Percentiles rank a stretch among this genome's conserved stretches.
Evolutionary conservation across 1,140 invertebrate genomes (phyloP).

Genomic region (Aphidius ervi): DNA sequence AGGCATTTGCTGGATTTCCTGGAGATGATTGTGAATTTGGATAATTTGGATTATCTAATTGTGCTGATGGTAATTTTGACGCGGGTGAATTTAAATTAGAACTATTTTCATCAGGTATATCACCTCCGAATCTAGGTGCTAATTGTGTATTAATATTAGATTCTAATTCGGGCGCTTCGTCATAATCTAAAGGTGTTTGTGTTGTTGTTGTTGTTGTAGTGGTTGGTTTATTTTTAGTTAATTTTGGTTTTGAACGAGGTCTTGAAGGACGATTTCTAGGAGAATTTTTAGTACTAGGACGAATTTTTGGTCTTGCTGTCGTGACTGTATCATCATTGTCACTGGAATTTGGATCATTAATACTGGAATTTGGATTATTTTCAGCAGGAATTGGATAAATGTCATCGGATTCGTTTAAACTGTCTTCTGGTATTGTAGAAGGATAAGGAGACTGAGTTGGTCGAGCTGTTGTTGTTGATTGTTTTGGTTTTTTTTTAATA

Average conservation of each 20-base stretch:
- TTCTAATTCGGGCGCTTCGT: neutral
- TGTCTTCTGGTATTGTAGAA: neutral
- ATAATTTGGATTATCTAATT: neutral
- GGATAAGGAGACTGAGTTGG: too few relatives aligned
- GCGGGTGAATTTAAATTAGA: conserved; percentile 1
- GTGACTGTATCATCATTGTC: neutral
- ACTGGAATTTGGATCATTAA: neutral
- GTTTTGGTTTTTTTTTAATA: neutral
- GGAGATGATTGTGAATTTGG: neutral
- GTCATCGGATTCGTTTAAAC: neutral
- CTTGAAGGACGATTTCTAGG: neutral
- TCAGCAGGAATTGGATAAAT: neutral
- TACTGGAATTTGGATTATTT: neutral
- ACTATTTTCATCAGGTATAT: neutral
- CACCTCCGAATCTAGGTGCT: neutral
- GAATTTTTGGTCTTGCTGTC: neutral
- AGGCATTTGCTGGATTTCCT: conserved; percentile 12
- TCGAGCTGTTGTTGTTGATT: neutral
- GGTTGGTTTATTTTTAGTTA: neutral
- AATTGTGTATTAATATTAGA: neutral
- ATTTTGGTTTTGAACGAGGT: neutral
- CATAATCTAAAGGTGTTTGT: conserved; percentile 4
- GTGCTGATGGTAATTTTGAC: neutral
- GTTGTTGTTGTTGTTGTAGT: neutral
- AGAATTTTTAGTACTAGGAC: neutral